Conservation (phyloP, 92 coral and sea anemone species). For the Galaxea fascicularis region DNA sequence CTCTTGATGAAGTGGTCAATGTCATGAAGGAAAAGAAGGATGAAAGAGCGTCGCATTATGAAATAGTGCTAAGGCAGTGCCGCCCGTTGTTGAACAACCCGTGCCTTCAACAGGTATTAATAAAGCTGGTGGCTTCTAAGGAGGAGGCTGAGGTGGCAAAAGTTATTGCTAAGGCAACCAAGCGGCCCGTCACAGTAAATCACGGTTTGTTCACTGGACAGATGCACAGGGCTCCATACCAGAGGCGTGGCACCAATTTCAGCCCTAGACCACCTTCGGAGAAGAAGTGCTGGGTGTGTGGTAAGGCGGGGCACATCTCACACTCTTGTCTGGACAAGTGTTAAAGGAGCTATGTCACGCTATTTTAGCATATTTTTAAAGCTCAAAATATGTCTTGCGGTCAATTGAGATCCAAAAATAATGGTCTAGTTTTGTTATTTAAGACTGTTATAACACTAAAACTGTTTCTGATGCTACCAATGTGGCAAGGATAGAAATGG, state of each 20-base stretch:
- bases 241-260: not conserved
- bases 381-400: no score
- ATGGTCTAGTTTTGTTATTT: no score
- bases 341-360: no score
- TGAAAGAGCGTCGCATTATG: slow-evolving; percentile 14
- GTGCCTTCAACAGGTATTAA: slow-evolving; percentile 17
- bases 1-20: slow-evolving; percentile 19
- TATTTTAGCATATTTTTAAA: no score
- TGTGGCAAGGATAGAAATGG: no score
- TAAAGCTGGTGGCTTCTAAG: slow-evolving; percentile 10
- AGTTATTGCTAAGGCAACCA: slow-evolving; percentile 21
- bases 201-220: not conserved
- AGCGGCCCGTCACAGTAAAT: not conserved
- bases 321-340: not conserved
- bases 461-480: no score
- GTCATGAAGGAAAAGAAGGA: slow-evolving; percentile 6
- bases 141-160: slow-evolving; percentile 40
- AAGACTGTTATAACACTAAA: no score
- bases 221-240: slow-evolving; percentile 4
- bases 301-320: not conserved
- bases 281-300: not conserved
- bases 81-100: slow-evolving; percentile 20
- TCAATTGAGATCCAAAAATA: no score
- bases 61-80: slow-evolving; percentile 26
- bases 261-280: not conserved